phyloP scores from a whole-genome alignment of 2,113 vertebrate species.

The Eubucco bourcierii region DNA sequence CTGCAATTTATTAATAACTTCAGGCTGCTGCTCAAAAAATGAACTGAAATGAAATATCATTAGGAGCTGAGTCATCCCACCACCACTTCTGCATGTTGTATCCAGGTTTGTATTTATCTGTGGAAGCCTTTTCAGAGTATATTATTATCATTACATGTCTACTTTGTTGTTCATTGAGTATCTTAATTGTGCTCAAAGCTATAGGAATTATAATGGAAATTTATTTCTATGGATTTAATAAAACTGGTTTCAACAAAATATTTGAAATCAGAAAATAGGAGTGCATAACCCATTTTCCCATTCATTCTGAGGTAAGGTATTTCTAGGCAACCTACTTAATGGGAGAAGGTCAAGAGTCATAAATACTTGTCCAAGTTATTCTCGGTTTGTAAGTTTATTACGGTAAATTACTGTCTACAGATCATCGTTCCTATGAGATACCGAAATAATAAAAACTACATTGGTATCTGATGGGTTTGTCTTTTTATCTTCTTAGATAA shows the following conservation, averaged over 20 bases:
- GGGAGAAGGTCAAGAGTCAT: background rate
- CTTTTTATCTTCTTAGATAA: background rate
- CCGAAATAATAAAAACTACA: background rate
- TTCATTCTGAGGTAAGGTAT: background rate
- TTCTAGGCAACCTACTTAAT: background rate
- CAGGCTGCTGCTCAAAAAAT: constrained; percentile 27
- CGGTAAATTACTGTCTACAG: background rate
- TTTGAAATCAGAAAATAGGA: background rate
- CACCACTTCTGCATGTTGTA: background rate
- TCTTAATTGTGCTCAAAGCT: background rate
- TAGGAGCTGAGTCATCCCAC: constrained; percentile 14
- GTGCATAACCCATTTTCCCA: background rate
- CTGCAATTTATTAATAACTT: constrained; percentile 34
- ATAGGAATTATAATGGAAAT: background rate
- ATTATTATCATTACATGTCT: background rate
- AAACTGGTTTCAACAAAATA: background rate
- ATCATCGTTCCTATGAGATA: background rate
- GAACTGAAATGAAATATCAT: constrained; percentile 33
- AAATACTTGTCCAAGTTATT: background rate
- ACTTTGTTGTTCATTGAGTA: background rate
- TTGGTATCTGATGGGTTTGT: background rate
- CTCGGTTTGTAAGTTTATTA: background rate
- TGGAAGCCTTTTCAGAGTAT: background rate
- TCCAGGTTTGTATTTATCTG: background rate
- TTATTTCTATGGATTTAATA: background rate